Conservation (phyloP, 2,113 vertebrate species). For the Phrynosoma blainvillii region DNA sequence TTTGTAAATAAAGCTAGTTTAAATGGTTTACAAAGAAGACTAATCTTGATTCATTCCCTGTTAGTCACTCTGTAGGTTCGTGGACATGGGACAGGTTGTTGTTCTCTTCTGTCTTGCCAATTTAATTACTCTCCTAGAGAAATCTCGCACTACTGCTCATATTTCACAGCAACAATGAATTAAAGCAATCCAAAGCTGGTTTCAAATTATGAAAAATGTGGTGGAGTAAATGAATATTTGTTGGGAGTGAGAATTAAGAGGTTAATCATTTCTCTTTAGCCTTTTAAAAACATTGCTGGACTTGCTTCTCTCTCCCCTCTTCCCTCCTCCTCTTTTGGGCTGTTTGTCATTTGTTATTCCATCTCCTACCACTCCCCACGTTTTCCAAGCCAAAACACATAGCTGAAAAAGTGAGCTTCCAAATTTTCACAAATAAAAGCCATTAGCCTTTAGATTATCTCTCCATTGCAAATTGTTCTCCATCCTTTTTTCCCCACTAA, state of each 20-base stretch:
- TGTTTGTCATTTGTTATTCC: neutral
- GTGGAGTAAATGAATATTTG: neutral
- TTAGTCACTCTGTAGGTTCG: too few relatives aligned
- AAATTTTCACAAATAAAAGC: slow-evolving; percentile 8
- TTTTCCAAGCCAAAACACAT: neutral
- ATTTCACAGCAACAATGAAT: too few relatives aligned
- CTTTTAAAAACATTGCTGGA: neutral
- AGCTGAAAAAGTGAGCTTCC: neutral
- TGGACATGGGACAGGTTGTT: too few relatives aligned
- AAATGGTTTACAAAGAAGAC: too few relatives aligned
- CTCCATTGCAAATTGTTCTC: neutral
- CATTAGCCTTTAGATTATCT: neutral
- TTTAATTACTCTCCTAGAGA: too few relatives aligned
- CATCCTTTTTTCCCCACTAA: neutral
- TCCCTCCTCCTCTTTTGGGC: neutral
- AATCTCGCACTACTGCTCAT: too few relatives aligned
- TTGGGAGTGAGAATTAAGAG: neutral
- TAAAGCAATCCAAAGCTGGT: neutral
- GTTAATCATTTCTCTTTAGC: neutral
- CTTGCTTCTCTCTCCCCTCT: neutral
- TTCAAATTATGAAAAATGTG: neutral
- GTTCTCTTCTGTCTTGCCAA: too few relatives aligned
- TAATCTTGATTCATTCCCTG: too few relatives aligned
- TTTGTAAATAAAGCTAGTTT: too few relatives aligned
- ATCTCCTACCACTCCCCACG: neutral